These are phyloP conservation scores for Crypturellus tataupa DNA, from an alignment of 2,797 vertebrate species.

Conservation along the genomic window DNA sequence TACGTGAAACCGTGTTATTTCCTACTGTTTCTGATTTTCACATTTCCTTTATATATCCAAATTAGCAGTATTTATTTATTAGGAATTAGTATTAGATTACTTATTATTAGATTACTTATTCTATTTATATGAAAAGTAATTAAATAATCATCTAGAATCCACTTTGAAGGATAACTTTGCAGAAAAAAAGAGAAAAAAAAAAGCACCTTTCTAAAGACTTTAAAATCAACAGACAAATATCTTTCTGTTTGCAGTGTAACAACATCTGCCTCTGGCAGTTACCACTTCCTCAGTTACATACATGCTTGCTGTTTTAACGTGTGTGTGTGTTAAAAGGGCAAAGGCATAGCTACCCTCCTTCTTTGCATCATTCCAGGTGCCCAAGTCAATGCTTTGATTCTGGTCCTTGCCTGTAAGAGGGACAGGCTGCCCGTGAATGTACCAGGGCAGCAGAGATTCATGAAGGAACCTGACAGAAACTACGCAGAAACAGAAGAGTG, in stretches of 20 bases:
- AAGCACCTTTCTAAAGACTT: neutral
- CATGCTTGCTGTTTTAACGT: neutral
- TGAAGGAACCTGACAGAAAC: neutral
- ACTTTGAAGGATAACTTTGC: neutral
- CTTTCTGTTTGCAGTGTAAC: neutral
- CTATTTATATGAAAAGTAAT: neutral
- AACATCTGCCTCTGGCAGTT: neutral
- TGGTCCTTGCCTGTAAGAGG: neutral
- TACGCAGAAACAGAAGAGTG: neutral
- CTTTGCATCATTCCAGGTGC: neutral
- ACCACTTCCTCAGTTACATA: neutral
- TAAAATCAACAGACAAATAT: neutral
- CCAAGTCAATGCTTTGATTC: neutral
- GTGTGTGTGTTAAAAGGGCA: neutral
- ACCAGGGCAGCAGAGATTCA: fast-evolving
- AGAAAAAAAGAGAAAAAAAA: neutral
- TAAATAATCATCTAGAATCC: neutral
- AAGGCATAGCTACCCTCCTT: neutral
- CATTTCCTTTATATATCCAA: neutral
- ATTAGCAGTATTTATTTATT: neutral
- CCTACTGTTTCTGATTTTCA: neutral
- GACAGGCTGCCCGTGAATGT: neutral
- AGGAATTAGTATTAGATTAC: neutral
- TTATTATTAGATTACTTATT: too few relatives aligned
- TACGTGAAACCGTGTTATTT: neutral